Evolutionary conservation across 2,888 invertebrate species (phyloP), one percentile per base, ranked within the genome.

Genomic region (Aproaerema taeniolella): DNA sequence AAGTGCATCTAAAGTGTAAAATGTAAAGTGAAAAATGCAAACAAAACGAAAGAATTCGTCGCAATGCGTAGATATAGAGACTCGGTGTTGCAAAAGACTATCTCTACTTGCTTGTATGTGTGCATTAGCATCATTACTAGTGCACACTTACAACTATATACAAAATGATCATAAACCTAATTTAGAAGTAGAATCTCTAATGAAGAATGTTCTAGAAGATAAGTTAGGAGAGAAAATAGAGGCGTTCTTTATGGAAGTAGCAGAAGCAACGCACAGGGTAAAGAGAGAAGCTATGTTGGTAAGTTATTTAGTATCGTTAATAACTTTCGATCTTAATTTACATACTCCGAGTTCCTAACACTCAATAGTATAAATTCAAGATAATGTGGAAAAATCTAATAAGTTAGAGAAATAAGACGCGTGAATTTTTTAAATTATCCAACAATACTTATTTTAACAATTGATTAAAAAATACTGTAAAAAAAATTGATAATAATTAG

Each of bases 221-320:
- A 68, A 62, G 25, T 49, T 85, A 47, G 72, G 72, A 32, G 67
- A 67, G 37, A 75, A 55, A 49, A 67, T 85, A 20, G 69, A 77
- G 17, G 64, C 58, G 17, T 76, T 76, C 46, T 47, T 82, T 12
- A 53, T 58, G 31, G 62, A 61, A 45, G 56, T 68, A 1, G 60
- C 56, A 14, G 56, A 7, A 59, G 50, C 56, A 10, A 50, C 62
- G 16, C 62, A 61, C 42, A 66, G 81, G 37, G 13, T 58, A 33
- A 83, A 70, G 55, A 67, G 85, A 42, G 83, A 79, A 57, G 85
- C 86, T 7, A 80, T 82, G 81, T 50, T 85, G 61, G 85, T 86
- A 61, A 67, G 74, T 8, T 16, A n/a, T n/a, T n/a, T n/a, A n/a
- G n/a, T n/a, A n/a, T n/a, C n/a, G n/a, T n/a, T n/a, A n/a, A n/a